Evolutionary conservation across 2,888 invertebrate genomes (phyloP).

Genomic region (Heliconius hortense): DNA sequence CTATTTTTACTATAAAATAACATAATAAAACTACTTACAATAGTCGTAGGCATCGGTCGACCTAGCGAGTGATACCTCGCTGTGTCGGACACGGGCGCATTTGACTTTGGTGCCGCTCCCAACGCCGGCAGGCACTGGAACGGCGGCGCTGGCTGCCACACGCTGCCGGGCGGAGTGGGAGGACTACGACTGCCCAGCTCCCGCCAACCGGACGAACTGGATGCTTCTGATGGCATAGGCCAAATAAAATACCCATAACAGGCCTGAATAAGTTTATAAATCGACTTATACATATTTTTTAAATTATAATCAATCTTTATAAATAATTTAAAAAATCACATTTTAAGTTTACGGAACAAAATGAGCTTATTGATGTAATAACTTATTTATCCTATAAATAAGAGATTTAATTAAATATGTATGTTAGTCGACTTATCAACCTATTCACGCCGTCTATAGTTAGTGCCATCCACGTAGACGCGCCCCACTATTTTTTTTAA

Average conservation of each 20-base stretch:
- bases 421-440: no score
- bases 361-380: not conserved
- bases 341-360: no score
- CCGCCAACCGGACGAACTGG: slow-evolving; percentile 55
- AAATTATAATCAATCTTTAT: no score
- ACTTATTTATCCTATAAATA: not conserved
- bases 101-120: slow-evolving; percentile 68
- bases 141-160: slow-evolving; percentile 76
- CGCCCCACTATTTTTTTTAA: not conserved
- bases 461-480: not conserved
- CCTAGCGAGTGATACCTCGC: slow-evolving; percentile 70
- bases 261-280: no score
- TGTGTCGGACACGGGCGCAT: slow-evolving; percentile 68
- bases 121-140: slow-evolving; percentile 70
- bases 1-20: not conserved
- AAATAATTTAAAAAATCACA: no score
- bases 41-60: slow-evolving; percentile 53
- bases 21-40: slow-evolving; percentile 2
- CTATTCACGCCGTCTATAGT: no score
- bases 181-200: slow-evolving; percentile 58
- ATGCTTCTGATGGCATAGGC: slow-evolving; percentile 50
- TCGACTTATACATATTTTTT: no score
- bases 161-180: slow-evolving; percentile 68
- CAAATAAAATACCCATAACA: not conserved
- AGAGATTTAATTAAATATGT: no score